Evolutionary conservation across 2,888 invertebrate species (phyloP).

Genomic region (Agrotis ipsilon): DNA sequence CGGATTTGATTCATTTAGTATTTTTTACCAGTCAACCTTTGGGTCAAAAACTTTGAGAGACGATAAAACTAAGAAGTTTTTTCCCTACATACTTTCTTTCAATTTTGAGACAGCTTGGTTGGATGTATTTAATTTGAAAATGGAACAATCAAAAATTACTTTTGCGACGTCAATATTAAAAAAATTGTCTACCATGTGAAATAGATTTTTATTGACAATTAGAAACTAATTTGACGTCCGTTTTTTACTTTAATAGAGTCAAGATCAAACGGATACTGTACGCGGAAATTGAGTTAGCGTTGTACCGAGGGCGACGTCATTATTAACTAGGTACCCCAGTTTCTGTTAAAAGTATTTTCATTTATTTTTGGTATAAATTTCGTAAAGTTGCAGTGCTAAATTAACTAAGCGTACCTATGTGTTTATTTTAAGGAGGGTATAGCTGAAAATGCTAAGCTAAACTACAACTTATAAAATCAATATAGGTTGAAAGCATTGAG

Average conservation of each 20-base stretch:
- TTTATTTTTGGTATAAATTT: neutral
- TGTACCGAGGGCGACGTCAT: neutral
- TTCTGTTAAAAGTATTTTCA: neutral
- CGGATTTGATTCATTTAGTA: neutral
- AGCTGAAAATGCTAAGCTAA: neutral
- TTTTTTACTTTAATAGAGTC: constrained; percentile 22
- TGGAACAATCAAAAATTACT: too few species aligned
- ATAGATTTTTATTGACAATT: neutral
- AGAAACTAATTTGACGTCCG: constrained; percentile 1
- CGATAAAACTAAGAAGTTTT: neutral
- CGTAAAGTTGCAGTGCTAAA: neutral
- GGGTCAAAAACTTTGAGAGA: too few species aligned
- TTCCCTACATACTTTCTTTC: neutral
- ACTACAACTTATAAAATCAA: too few species aligned
- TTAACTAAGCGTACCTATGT: neutral
- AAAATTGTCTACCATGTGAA: neutral
- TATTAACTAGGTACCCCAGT: neutral
- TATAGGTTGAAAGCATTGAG: too few species aligned
- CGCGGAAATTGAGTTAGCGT: constrained; percentile 27
- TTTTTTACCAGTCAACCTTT: neutral
- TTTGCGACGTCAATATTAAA: neutral
- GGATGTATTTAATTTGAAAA: neutral
- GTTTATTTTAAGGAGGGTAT: neutral
- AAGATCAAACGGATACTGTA: constrained; percentile 33
- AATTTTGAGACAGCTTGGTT: neutral